These are phyloP conservation scores for Lymantria dispar DNA, from an alignment of 2,888 invertebrate genomes.

Conservation along the genomic window DNA sequence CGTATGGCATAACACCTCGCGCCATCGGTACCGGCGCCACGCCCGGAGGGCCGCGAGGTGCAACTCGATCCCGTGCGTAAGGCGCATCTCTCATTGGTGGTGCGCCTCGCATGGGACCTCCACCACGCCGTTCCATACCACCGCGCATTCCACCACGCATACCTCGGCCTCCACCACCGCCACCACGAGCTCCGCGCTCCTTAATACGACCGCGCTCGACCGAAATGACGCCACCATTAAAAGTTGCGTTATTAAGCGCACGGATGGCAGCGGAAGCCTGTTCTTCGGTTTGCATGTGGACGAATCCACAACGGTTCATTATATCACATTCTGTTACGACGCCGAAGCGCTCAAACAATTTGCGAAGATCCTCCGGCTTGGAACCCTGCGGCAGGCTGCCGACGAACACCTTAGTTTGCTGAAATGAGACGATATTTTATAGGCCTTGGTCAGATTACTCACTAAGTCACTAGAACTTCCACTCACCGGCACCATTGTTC, in stretches of 20 bases:
- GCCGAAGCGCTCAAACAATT: conserved; percentile 93
- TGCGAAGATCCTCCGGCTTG: conserved; percentile 90
- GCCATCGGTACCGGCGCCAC: conserved; percentile 48
- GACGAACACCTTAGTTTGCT: conserved; percentile 95
- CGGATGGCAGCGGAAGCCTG: conserved; percentile 92
- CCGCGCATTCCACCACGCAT: conserved; percentile 73
- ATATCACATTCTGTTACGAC: conserved; percentile 96
- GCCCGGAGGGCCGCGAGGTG: conserved; percentile 54
- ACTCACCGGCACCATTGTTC: conserved; percentile 75
- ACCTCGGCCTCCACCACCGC: conserved; percentile 62
- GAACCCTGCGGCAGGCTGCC: conserved; percentile 94
- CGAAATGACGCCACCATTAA: conserved; percentile 92
- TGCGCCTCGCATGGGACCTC: conserved; percentile 50
- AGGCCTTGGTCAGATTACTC: not conserved
- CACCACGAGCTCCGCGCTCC: conserved; percentile 83
- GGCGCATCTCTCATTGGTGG: conserved; percentile 59
- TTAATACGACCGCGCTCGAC: conserved; percentile 92
- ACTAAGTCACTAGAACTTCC: conserved; percentile 4
- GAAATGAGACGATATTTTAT: conserved; percentile 43
- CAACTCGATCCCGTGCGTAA: conserved; percentile 54
- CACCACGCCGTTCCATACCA: conserved; percentile 59
- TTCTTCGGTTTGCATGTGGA: conserved; percentile 93
- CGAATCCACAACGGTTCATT: conserved; percentile 96
- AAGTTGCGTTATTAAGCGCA: conserved; percentile 89
- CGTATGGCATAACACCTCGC: conserved; percentile 47